Evolutionary conservation across 1,140 invertebrate genomes (phyloP), one percentile per base, ranked within the genome.

Genomic region (Solenopsis fugax): DNA sequence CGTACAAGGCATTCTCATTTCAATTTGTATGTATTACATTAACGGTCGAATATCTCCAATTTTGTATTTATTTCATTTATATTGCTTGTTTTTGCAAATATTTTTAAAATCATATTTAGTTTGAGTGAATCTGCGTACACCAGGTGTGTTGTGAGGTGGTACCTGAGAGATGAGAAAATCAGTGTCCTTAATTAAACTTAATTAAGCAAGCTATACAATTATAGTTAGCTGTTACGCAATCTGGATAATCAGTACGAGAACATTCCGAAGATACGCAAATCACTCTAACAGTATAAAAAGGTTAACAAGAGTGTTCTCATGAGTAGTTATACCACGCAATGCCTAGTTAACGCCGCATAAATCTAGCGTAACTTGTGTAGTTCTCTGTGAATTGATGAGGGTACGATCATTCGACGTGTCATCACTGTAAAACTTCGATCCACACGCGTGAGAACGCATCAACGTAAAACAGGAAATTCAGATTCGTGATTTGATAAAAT

Each of bases 251-350:
- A 81, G 78, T 81, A 84, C 71, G 69, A 24, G 71, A 84, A 84
- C 54, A 50, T 75, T 62, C 54, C 41, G n/a, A 84, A 82, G 80
- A 84, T 84, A 84, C 72, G 69, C 45, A 84, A 48, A 84, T 75
- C 41, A 54, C 41, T 37, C 37, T 67, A 29, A 5, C 69, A 13
- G 34, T 56, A 60, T 62, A 84, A 84, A 75, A 84, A 50, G 45
- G 80, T 84, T 84, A 84, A 84, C 69, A 69, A 84, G 69, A 84
- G 69, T 75, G 80, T 84, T 84, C 80, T 75, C 80, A 84, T 84
- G 80, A 62, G 69, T 50, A 41, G 69, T 84, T 84, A 84, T 84
- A 54, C 24, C 69, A 84, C 18, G 29, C 54, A n/a, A 9, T 24
- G 9, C n/a, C 41, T 84, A 84, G 69, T 84, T 84, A 84, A 75